Evolutionary conservation across 1,140 invertebrate genomes (phyloP).

Genomic region (Aphelenchoides avenae): DNA sequence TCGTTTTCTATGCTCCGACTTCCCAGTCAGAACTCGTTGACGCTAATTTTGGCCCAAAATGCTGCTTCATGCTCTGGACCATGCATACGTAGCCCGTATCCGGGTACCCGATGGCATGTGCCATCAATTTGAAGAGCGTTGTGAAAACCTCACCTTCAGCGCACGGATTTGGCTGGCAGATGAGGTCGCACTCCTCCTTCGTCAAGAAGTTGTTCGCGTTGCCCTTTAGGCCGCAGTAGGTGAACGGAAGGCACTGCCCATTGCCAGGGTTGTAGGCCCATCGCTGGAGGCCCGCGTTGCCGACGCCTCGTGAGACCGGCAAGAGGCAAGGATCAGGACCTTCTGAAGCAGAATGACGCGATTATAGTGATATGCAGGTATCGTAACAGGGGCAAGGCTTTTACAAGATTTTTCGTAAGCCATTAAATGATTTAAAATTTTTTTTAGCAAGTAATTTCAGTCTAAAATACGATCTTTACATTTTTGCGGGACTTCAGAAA

Average conservation of each 20-base stretch:
- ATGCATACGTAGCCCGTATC: no score
- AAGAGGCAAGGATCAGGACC: constrained; percentile 42
- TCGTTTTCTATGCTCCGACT: no score
- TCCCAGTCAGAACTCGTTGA: background rate
- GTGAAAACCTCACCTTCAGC: constrained; percentile 36
- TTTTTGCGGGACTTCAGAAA: no score
- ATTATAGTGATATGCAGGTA: no score
- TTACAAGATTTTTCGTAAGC: no score
- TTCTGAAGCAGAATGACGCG: no score
- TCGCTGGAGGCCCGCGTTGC: constrained; percentile 18
- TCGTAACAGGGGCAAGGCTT: no score
- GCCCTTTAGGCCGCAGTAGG: constrained; percentile 43
- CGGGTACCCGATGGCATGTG: no score
- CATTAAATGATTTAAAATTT: no score
- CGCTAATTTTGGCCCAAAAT: background rate
- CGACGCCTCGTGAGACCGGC: constrained; percentile 36
- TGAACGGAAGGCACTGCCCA: constrained; percentile 38
- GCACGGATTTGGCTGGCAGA: constrained; percentile 55
- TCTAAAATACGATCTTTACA: no score
- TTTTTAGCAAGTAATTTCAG: no score
- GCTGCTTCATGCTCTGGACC: no score
- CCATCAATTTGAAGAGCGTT: constrained; percentile 14
- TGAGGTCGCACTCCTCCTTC: constrained; percentile 43
- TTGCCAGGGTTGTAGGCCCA: constrained; percentile 34
- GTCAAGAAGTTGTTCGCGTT: constrained; percentile 48